phyloP scores from a whole-genome alignment of 2,113 vertebrate species.

The Sylvia atricapilla region DNA sequence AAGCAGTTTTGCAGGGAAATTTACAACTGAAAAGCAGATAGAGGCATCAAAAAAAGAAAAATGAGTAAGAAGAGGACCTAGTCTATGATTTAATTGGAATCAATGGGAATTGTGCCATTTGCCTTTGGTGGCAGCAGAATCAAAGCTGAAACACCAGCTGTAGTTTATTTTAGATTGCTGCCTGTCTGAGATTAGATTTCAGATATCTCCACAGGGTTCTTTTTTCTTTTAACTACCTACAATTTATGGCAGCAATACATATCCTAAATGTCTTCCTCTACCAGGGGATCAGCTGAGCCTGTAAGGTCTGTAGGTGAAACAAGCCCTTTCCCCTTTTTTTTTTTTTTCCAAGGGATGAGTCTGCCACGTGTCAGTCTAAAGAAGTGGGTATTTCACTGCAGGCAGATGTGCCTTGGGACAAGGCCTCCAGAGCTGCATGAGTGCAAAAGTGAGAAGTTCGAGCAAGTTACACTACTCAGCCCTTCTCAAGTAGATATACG shows the following conservation, averaged over 20 bases:
- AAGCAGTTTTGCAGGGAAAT: not conserved
- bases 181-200: conserved; percentile 25
- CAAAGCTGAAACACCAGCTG: conserved; percentile 27
- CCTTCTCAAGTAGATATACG: not conserved
- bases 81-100: conserved; percentile 31
- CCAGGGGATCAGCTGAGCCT: not conserved
- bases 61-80: conserved; percentile 11
- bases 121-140: conserved; percentile 37
- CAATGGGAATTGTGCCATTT: conserved; percentile 49
- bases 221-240: conserved; percentile 15
- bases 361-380: not conserved
- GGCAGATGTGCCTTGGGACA: not conserved
- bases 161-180: conserved; percentile 48
- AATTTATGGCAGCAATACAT: not conserved
- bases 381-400: not conserved
- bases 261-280: not conserved
- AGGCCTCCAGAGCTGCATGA: not conserved
- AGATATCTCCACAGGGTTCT: not conserved
- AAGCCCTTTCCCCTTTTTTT: not conserved
- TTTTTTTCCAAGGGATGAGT: not conserved
- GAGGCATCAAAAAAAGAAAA: not conserved
- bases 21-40: not conserved
- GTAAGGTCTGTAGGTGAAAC: not conserved
- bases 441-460: not conserved
- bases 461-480: not conserved